Evolutionary conservation across 2,797 vertebrate genomes (phyloP).

Genomic region (Columba guinea): DNA sequence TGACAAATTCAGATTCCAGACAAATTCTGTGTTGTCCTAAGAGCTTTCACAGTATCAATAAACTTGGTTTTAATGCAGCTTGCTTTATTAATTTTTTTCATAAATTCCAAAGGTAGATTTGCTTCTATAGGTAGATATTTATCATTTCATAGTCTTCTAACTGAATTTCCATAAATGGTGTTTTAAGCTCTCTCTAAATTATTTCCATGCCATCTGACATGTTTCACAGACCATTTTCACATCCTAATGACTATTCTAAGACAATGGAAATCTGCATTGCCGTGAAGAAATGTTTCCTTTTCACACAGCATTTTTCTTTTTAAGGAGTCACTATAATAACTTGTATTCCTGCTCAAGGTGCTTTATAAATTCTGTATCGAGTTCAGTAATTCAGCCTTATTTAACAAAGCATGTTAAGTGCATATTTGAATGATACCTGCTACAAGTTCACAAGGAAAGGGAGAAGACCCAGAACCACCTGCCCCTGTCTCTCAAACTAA

Average conservation of each 20-base stretch:
- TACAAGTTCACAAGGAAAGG: background rate
- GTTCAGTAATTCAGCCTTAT: background rate
- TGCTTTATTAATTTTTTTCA: background rate
- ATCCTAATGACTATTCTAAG: background rate
- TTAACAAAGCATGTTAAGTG: background rate
- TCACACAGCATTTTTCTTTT: background rate
- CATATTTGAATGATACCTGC: background rate
- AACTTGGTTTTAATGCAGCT: background rate
- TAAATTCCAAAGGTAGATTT: background rate
- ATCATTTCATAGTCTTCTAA: constrained; percentile 1
- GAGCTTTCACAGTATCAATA: background rate
- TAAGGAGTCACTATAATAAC: background rate
- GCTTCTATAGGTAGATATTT: constrained; percentile 26
- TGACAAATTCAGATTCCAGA: background rate
- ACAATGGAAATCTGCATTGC: constrained; percentile 28
- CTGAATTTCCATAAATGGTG: constrained; percentile 51
- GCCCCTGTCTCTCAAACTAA: background rate
- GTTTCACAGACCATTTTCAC: background rate
- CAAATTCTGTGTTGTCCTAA: background rate
- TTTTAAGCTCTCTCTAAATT: constrained; percentile 31
- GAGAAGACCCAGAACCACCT: background rate
- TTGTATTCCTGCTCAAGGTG: constrained; percentile 6
- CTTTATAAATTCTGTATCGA: background rate
- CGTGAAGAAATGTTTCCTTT: background rate
- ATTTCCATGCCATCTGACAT: constrained; percentile 41